Evolutionary conservation across 92 coral and sea anemone species (phyloP).

Genomic region (Virgularia gustaviana): DNA sequence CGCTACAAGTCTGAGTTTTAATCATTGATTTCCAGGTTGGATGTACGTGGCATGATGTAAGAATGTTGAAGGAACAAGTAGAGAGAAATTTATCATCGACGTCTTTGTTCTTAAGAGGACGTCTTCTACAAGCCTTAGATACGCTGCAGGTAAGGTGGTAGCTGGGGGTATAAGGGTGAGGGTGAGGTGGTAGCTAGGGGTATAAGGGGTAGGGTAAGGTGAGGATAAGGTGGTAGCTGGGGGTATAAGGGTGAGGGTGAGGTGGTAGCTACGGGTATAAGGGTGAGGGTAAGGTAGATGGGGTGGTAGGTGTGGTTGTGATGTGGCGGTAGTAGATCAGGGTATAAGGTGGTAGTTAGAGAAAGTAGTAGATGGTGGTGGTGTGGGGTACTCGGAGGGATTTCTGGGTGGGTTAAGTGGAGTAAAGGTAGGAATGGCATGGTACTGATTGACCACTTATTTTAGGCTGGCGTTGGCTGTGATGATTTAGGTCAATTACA

Average conservation of each 20-base stretch:
- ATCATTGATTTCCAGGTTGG: constrained; percentile 71
- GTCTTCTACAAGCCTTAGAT: constrained; percentile 81
- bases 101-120: constrained; percentile 80
- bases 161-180: neutral
- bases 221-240: neutral
- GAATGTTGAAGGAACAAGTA: constrained; percentile 84
- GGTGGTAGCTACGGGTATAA: no score
- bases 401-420: neutral
- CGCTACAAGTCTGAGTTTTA: no score
- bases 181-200: neutral
- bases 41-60: constrained; percentile 97
- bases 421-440: neutral
- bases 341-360: no score
- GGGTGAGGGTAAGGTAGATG: no score
- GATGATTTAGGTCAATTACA: constrained; percentile 89
- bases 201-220: neutral
- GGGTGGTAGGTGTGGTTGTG: no score
- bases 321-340: no score
- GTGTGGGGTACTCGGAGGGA: no score
- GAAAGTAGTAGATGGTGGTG: no score
- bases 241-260: no score
- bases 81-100: constrained; percentile 90
- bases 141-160: constrained; percentile 77
- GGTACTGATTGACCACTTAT: constrained; percentile 2
- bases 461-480: constrained; percentile 85